phyloP scores from a whole-genome alignment of 2,888 invertebrate species.

The Platycheirus albimanus region DNA sequence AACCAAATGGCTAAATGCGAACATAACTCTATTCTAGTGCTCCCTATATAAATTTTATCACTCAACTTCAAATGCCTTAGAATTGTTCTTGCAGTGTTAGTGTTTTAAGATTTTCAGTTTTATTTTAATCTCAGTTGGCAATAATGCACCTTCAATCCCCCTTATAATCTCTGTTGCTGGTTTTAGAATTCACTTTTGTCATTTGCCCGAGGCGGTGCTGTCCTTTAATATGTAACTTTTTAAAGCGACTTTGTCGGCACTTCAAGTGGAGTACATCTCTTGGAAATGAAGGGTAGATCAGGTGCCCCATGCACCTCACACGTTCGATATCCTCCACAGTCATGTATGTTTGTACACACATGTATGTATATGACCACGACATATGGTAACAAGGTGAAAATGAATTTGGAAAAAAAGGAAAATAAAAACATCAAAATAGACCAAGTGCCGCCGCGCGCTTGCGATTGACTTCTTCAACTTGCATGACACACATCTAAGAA shows the following conservation, averaged over 20 bases:
- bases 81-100: too few relatives aligned
- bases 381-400: constrained; percentile 51
- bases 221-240: constrained; percentile 64
- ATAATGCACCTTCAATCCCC: constrained; percentile 1
- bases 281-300: constrained; percentile 53
- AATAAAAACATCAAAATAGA: constrained; percentile 55
- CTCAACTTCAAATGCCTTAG: too few relatives aligned
- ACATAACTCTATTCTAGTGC: too few relatives aligned
- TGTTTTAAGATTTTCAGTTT: too few relatives aligned
- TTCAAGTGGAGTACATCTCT: constrained; percentile 57
- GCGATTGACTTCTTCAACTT: constrained; percentile 60
- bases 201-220: constrained; percentile 62
- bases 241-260: constrained; percentile 68
- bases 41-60: too few relatives aligned
- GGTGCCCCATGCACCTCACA: constrained; percentile 58
- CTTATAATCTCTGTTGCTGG: constrained; percentile 17
- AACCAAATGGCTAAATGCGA: too few relatives aligned
- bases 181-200: constrained; percentile 61
- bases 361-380: background rate
- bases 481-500: constrained; percentile 62
- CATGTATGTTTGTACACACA: constrained; percentile 44
- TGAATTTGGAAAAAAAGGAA: constrained; percentile 5
- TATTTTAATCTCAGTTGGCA: background rate
- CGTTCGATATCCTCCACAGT: constrained; percentile 51
- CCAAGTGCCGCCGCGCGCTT: constrained; percentile 65